phyloP scores from a whole-genome alignment of 2,888 invertebrate genomes.

The Escarpia spicata region DNA sequence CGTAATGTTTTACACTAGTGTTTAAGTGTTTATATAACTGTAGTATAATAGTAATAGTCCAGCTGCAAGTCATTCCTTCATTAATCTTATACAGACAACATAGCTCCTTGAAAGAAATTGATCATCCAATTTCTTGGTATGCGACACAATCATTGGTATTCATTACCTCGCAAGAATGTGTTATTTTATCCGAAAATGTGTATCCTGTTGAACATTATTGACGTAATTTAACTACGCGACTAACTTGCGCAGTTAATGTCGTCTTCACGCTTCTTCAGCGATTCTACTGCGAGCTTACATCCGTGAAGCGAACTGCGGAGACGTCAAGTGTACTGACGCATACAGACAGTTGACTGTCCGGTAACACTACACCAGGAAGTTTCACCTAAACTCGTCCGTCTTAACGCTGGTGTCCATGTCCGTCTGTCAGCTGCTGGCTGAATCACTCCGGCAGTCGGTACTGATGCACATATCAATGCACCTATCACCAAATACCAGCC shows the following conservation, averaged over 20 bases:
- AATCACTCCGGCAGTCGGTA: not conserved
- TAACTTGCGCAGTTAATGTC: not conserved
- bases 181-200: not conserved
- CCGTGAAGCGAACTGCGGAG: not conserved
- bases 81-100: too few species aligned
- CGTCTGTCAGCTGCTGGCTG: not conserved
- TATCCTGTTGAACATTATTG: not conserved
- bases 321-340: not conserved
- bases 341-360: not conserved
- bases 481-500: not conserved
- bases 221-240: not conserved
- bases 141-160: too few species aligned
- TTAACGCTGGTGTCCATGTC: not conserved
- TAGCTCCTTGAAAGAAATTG: too few species aligned
- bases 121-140: too few species aligned
- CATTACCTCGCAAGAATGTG: too few species aligned
- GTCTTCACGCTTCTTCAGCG: not conserved
- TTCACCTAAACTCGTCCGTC: not conserved
- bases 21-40: too few species aligned
- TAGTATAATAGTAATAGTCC: too few species aligned
- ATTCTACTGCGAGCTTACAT: not conserved
- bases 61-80: too few species aligned
- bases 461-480: not conserved
- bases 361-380: constrained; percentile 2
- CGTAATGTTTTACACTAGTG: too few species aligned